Evolutionary conservation across 2,113 vertebrate species (phyloP).

Genomic region (Platichthys stellatus): DNA sequence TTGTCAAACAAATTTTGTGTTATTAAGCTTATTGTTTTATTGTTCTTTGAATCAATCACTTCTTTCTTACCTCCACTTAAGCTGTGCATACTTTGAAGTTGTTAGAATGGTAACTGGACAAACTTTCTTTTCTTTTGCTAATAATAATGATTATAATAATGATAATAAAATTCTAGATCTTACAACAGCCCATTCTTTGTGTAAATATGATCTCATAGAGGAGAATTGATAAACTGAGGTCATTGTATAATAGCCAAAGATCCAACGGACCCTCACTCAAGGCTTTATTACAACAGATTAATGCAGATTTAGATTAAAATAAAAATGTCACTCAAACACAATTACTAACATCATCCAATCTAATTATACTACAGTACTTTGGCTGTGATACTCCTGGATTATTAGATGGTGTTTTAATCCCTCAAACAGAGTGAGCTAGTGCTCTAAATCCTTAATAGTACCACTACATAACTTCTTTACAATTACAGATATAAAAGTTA

Average conservation of each 20-base stretch:
- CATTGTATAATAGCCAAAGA: conserved; percentile 9
- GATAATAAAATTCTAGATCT: no score
- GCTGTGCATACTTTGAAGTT: not conserved
- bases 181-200: not conserved
- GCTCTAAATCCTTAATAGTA: not conserved
- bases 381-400: conserved; percentile 19
- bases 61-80: no score
- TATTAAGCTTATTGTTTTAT: no score
- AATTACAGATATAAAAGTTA: not conserved
- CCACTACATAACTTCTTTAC: not conserved
- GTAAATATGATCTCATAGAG: not conserved
- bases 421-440: not conserved
- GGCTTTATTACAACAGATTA: conserved; percentile 38
- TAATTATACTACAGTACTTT: conserved; percentile 14
- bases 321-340: conserved; percentile 23
- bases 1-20: not conserved
- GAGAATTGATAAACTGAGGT: not conserved
- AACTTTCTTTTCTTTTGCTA: no score
- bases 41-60: no score
- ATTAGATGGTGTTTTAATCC: conserved; percentile 27
- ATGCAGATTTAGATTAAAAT: conserved; percentile 23
- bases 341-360: conserved; percentile 45
- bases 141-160: no score
- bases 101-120: not conserved
- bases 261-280: not conserved